Evolutionary conservation across 2,797 vertebrate species (phyloP), one percentile per base, ranked within the genome.

Genomic region (Sparus aurata): DNA sequence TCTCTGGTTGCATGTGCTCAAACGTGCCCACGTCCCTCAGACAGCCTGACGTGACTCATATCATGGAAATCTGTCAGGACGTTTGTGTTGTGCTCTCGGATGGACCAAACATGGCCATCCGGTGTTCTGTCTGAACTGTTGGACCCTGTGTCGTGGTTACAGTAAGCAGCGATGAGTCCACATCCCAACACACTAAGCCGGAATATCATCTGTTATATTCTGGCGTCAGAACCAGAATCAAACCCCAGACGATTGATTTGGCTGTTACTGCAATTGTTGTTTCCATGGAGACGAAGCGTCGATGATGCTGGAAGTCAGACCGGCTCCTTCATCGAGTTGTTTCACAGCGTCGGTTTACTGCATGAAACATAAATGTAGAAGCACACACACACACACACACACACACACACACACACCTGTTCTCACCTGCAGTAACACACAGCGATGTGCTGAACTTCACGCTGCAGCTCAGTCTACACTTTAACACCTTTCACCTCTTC

Each of bases 371-470:
- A 20, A 65, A 54, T 17, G 53, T 53, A 34, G 12, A 34, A 41
- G 18, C 63, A 30, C 34, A 46, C 66, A 23, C 50, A 54, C 70
- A 68, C 64, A 34, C 45, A 54, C 70, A 73, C 64, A 45, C 43
- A 60, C 70, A 61, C 70, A 73, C 64, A 34, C 52, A 55, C 46
- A 54, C 70, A 73, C 64, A 45, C 45, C 30, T 63, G 52, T 34
- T 80, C 58, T 58, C 71, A 64, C 66, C 55, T 64, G 34, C 12
- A 65, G 22, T 58, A 54, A 59, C 59, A 63, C 59, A 58, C 43
- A 55, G 25, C 11, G 0, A 47, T 3, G 66, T 65, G 77, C 45
- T 63, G n/a, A 49, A 18, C 15, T 30, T 79, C 63, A 61, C 57
- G 41, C 55, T 18, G 38, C 20, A 23, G 25, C 22, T 61, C 55